These are phyloP conservation scores for Erinaceus europaeus DNA, from an alignment of 2,113 vertebrate species.

Conservation along the genomic window DNA sequence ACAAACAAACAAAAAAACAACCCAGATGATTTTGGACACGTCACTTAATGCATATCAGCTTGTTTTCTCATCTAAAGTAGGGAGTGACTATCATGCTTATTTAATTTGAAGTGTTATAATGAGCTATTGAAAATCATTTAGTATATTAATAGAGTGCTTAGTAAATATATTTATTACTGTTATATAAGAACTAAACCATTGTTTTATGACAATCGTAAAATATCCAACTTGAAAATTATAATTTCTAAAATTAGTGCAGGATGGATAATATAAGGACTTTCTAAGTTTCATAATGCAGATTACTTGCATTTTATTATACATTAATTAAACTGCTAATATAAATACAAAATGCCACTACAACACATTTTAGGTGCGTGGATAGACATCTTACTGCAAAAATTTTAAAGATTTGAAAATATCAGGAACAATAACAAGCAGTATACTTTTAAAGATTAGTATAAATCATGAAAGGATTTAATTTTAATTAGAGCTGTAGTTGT, in stretches of 20 bases:
- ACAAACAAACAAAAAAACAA: too few relatives aligned
- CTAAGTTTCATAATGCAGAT: neutral
- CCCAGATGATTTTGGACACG: neutral
- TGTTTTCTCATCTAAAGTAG: slow-evolving; percentile 8
- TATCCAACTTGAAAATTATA: neutral
- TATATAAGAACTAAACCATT: neutral
- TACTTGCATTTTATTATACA: slow-evolving; percentile 17
- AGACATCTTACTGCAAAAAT: neutral
- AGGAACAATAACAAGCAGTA: slow-evolving; percentile 14
- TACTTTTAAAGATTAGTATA: slow-evolving; percentile 25
- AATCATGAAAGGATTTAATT: slow-evolving; percentile 27
- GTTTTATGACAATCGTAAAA: neutral
- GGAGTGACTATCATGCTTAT: neutral
- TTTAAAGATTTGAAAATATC: neutral
- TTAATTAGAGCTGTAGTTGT: slow-evolving; percentile 76
- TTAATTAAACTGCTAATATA: slow-evolving; percentile 3
- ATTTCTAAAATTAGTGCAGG: slow-evolving; percentile 17
- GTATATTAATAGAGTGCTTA: neutral
- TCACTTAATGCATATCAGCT: neutral
- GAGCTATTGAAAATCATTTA: neutral
- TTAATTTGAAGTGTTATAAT: slow-evolving; percentile 12
- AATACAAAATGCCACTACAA: neutral
- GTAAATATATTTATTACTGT: neutral
- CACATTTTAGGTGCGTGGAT: neutral
- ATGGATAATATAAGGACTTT: neutral